Evolutionary conservation across 2,797 vertebrate species (phyloP).

Genomic region (Perodicticus potto): DNA sequence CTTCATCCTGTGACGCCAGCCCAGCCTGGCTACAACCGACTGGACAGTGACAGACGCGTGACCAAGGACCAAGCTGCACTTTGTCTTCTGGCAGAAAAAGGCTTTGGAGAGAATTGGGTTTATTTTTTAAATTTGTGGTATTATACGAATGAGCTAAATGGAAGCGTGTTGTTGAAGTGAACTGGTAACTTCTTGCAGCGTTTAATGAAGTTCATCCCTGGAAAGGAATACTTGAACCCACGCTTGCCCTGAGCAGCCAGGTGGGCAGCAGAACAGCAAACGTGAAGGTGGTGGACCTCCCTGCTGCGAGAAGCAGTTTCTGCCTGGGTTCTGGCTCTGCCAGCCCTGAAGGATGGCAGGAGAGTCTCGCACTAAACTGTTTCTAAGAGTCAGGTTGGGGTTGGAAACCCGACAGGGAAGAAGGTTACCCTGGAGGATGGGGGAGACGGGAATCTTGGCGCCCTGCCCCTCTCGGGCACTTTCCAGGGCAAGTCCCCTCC

Average conservation of each 20-base stretch:
- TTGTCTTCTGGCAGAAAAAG: background rate
- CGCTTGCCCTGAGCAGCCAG: background rate
- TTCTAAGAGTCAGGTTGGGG: background rate
- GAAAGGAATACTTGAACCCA: background rate
- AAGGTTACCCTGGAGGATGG: background rate
- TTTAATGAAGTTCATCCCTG: background rate
- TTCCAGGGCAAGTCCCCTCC: background rate
- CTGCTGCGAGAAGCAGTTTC: background rate
- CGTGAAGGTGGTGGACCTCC: background rate
- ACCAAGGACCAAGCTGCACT: background rate
- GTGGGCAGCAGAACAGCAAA: background rate
- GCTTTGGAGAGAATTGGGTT: background rate
- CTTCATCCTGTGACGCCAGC: background rate
- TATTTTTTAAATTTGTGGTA: background rate
- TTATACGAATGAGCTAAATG: background rate
- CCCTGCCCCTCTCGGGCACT: background rate
- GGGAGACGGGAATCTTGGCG: background rate
- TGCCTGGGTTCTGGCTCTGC: background rate
- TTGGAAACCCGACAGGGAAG: background rate
- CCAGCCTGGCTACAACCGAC: background rate
- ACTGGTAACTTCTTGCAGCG: background rate
- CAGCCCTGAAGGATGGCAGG: background rate
- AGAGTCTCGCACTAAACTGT: background rate
- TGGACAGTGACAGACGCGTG: background rate
- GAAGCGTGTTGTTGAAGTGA: background rate